Percentiles rank a stretch among this genome's conserved stretches.
phyloP scores from a whole-genome alignment of 2,797 vertebrate genomes.

The Nyctalus aviator region DNA sequence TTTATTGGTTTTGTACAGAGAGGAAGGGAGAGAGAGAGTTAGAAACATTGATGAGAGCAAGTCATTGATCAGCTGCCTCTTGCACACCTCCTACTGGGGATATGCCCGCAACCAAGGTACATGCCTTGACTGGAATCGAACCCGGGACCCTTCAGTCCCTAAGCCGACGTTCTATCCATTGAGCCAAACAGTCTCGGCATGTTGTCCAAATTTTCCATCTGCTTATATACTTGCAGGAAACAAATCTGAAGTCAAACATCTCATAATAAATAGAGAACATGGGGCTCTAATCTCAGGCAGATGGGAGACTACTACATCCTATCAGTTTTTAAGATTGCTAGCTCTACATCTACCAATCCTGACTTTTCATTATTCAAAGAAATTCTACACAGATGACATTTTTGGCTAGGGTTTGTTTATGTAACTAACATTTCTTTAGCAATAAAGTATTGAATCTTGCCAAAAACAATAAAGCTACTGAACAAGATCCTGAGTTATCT shows the following conservation, averaged over 20 bases:
- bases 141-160: no score
- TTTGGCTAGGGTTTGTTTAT: slow-evolving; percentile 31
- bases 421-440: not conserved
- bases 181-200: no score
- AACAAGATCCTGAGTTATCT: not conserved
- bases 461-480: not conserved
- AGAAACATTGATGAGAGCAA: no score
- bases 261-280: not conserved
- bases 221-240: slow-evolving; percentile 25
- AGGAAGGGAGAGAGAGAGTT: no score
- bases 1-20: no score
- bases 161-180: no score
- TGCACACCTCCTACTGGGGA: no score
- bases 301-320: not conserved
- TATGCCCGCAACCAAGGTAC: no score
- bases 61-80: no score
- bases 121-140: no score
- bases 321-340: not conserved
- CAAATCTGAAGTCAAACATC: slow-evolving; percentile 25
- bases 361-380: slow-evolving; percentile 35
- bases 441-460: slow-evolving; percentile 27
- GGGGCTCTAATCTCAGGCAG: not conserved
- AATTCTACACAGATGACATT: slow-evolving; percentile 17
- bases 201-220: slow-evolving; percentile 35
- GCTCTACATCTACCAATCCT: not conserved